These are phyloP conservation scores for Dasysyrphus tricinctus DNA, from an alignment of 2,888 invertebrate genomes.

Conservation along the genomic window DNA sequence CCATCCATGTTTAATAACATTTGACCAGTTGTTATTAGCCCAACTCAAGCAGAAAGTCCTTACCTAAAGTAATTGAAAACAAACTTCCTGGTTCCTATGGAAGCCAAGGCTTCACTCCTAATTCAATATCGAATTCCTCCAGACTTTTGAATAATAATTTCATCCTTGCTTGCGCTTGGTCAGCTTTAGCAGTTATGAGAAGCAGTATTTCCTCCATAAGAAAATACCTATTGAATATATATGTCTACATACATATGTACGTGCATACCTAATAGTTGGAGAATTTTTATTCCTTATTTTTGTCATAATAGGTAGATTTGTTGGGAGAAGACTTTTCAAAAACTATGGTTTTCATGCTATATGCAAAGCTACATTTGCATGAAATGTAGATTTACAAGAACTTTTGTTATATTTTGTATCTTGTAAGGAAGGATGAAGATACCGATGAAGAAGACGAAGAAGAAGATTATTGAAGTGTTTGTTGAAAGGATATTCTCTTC, in stretches of 20 bases:
- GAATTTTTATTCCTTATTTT: constrained; percentile 13
- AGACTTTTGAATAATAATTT: constrained; percentile 60
- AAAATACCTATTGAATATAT: constrained; percentile 40
- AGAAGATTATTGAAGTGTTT: constrained; percentile 49
- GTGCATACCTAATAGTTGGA: neutral
- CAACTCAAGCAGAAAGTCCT: constrained; percentile 62
- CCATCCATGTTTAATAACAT: constrained; percentile 61
- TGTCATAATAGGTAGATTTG: neutral
- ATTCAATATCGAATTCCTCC: constrained; percentile 62
- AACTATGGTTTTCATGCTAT: constrained; percentile 25
- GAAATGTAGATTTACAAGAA: constrained; percentile 41
- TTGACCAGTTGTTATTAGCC: constrained; percentile 42
- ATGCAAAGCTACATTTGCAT: constrained; percentile 37
- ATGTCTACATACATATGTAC: too few relatives aligned
- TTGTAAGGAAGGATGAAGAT: too few relatives aligned
- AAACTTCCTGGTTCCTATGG: constrained; percentile 18
- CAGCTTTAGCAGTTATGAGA: neutral
- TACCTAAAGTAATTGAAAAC: constrained; percentile 57
- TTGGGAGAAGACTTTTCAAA: neutral
- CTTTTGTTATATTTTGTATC: neutral
- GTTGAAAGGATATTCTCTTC: constrained; percentile 26
- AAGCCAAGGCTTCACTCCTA: constrained; percentile 33
- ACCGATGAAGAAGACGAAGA: neutral
- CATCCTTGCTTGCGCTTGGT: constrained; percentile 23
- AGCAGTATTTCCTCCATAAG: constrained; percentile 1